phyloP scores from a whole-genome alignment of 2,888 invertebrate species.

The Pecten maximus region DNA sequence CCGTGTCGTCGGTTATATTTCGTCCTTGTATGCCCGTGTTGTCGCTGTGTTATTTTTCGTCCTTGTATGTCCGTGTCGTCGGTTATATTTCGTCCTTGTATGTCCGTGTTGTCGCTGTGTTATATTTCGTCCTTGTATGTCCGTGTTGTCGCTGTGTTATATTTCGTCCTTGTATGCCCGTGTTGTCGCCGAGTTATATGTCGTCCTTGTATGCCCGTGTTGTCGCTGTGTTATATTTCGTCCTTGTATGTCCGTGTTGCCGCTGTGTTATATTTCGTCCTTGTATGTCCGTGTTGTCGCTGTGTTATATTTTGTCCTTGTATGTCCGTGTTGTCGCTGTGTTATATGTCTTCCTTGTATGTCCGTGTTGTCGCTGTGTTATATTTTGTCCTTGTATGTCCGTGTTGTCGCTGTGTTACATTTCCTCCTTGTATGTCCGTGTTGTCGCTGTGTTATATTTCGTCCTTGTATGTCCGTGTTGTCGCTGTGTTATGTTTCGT shows the following conservation, averaged over 20 bases:
- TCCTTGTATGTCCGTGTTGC: too few relatives aligned
- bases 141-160: not conserved
- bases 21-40: not conserved
- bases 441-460: too few relatives aligned
- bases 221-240: not conserved
- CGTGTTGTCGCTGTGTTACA: too few relatives aligned
- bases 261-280: not conserved
- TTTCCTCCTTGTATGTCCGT: too few relatives aligned
- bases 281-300: not conserved
- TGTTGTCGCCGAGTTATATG: not conserved
- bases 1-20: not conserved
- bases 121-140: not conserved
- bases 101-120: not conserved
- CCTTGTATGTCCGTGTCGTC: not conserved
- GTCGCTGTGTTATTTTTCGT: not conserved
- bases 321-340: too few relatives aligned
- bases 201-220: not conserved
- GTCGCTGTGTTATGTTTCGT: too few relatives aligned
- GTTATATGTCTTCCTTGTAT: too few relatives aligned
- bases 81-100: not conserved
- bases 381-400: not conserved
- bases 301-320: not conserved
- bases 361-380: not conserved
- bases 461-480: too few relatives aligned
- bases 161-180: not conserved